Conservation (phyloP, 2,797 vertebrate species). For the Arctocebus calabarensis region DNA sequence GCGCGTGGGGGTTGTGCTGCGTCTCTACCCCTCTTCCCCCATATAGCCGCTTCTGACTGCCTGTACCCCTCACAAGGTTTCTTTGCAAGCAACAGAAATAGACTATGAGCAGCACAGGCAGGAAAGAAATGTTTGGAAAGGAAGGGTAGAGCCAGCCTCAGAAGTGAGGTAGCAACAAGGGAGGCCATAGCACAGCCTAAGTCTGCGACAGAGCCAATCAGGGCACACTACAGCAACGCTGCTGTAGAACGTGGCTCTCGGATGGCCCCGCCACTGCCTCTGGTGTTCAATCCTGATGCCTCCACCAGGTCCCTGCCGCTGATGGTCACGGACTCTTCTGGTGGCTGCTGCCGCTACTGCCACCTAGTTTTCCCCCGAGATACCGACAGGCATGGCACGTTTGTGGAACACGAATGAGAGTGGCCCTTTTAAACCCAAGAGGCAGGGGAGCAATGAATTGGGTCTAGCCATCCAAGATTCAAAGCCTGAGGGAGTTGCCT, state of each 20-base stretch:
- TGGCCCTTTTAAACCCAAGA: not conserved
- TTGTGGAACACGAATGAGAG: not conserved
- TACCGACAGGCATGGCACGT: not conserved
- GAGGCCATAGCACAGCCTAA: not conserved
- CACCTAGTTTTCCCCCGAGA: not conserved
- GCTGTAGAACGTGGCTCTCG: not conserved
- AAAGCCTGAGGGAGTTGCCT: not conserved
- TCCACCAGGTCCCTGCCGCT: not conserved
- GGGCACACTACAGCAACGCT: too few relatives aligned
- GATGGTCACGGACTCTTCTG: not conserved
- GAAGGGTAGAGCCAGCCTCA: not conserved
- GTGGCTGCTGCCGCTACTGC: not conserved
- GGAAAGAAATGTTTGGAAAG: not conserved
- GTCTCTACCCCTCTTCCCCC: too few relatives aligned
- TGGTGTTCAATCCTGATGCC: not conserved
- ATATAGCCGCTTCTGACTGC: not conserved
- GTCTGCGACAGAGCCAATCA: not conserved
- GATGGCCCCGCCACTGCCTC: not conserved
- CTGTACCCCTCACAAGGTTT: not conserved
- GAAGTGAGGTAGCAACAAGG: not conserved
- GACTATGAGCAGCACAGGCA: not conserved
- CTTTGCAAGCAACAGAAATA: not conserved
- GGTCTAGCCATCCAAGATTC: not conserved
- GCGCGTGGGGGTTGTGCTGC: not conserved
- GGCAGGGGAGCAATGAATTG: not conserved